These are phyloP conservation scores for Macaca mulatta DNA, from an alignment of 2,113 vertebrate species.

Conservation along the genomic window DNA sequence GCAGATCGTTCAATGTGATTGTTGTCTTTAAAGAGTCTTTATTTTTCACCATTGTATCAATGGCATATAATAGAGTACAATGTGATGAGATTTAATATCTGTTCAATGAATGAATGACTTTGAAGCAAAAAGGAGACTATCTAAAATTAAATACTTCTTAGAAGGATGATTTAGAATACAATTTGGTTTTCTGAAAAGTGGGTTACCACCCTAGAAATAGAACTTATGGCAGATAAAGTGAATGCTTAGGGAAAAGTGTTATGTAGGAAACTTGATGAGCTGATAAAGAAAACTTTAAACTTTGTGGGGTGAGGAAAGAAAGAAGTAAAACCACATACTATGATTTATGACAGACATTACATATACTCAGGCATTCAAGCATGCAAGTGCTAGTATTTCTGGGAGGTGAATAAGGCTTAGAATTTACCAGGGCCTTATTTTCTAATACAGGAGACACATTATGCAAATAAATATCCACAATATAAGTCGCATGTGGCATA, in stretches of 20 bases:
- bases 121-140: not conserved
- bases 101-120: not conserved
- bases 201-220: not conserved
- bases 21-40: not conserved
- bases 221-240: not conserved
- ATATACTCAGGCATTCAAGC: not conserved
- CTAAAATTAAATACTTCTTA: not conserved
- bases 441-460: not conserved
- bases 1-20: not conserved
- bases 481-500: not conserved
- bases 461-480: not conserved
- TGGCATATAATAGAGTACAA: not conserved
- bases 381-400: not conserved
- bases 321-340: not conserved
- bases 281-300: not conserved
- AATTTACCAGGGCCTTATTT: not conserved
- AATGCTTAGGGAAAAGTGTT: not conserved
- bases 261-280: not conserved
- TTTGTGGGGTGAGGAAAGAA: not conserved
- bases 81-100: not conserved
- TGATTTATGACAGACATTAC: not conserved
- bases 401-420: not conserved
- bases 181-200: not conserved
- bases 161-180: not conserved
- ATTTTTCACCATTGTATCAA: not conserved